Evolutionary conservation across 2,888 invertebrate species (phyloP).

Genomic region (Leptinotarsa rubiginosa): DNA sequence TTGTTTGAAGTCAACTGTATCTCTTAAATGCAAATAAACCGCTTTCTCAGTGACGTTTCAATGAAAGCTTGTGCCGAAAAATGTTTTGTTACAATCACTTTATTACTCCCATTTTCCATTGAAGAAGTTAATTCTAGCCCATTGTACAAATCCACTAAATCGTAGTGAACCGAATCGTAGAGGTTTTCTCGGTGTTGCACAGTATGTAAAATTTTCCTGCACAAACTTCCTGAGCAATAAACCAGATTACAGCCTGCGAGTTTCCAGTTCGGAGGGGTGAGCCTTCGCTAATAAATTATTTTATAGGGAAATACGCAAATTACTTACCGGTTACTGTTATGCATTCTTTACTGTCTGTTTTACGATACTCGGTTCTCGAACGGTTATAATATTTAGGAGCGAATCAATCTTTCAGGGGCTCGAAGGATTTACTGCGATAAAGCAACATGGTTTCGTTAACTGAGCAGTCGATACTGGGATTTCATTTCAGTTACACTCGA

Average conservation of each 20-base stretch:
- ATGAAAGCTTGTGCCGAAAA: background rate
- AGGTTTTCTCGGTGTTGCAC: background rate
- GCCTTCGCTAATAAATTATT: slow-evolving; percentile 35
- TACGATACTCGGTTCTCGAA: background rate
- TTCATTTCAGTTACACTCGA: background rate
- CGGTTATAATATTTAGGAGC: background rate
- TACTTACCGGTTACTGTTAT: slow-evolving; percentile 35
- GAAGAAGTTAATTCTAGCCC: too few relatives aligned
- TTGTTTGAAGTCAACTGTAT: too few relatives aligned
- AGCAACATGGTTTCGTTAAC: background rate
- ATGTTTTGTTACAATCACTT: background rate
- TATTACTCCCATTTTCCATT: background rate
- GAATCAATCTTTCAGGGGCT: slow-evolving; percentile 4
- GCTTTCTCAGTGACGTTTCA: too few relatives aligned
- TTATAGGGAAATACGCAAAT: slow-evolving; percentile 38
- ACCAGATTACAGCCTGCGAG: slow-evolving; percentile 11
- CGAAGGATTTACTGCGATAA: background rate
- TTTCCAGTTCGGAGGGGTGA: background rate
- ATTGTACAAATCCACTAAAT: background rate
- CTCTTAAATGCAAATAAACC: too few relatives aligned
- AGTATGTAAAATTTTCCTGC: slow-evolving; percentile 1
- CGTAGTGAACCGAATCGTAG: background rate
- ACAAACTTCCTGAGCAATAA: slow-evolving; percentile 16
- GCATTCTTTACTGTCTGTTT: slow-evolving; percentile 27
- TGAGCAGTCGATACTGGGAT: too few relatives aligned